Evolutionary conservation across 2,113 vertebrate genomes (phyloP).

Genomic region (Onychorhynchus coronatus): DNA sequence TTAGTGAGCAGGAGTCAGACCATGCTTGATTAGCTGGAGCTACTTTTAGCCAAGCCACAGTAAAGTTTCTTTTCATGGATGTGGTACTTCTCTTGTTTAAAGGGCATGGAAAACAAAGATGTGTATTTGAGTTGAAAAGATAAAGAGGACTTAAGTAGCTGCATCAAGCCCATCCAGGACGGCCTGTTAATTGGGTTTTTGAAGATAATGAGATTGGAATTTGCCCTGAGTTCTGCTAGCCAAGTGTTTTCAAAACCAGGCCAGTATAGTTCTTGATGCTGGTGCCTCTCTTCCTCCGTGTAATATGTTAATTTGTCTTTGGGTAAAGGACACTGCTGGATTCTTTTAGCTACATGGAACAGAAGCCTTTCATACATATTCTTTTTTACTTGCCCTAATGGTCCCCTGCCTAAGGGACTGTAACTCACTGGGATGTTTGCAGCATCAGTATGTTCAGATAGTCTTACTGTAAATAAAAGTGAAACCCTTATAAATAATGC

Average conservation of each 20-base stretch:
- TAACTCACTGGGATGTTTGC: background rate
- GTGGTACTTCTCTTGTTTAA: background rate
- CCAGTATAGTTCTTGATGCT: background rate
- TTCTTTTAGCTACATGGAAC: background rate
- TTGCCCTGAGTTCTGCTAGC: background rate
- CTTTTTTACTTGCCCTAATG: background rate
- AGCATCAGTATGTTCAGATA: background rate
- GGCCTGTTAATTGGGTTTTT: background rate
- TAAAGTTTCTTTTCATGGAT: background rate
- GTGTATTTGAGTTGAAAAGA: background rate
- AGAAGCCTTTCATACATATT: background rate
- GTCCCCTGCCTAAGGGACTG: background rate
- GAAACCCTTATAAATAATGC: constrained; percentile 22
- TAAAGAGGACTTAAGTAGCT: background rate
- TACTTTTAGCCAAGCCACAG: background rate
- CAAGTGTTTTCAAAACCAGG: background rate
- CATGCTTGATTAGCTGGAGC: background rate
- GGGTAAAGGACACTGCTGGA: background rate
- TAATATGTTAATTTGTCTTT: background rate
- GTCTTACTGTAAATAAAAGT: background rate
- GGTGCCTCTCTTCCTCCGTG: background rate
- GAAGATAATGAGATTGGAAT: background rate
- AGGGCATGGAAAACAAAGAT: background rate
- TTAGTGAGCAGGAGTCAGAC: background rate
- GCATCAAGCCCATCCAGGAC: background rate